Conservation (phyloP, 2,797 vertebrate species). For the Dipus sagitta region DNA sequence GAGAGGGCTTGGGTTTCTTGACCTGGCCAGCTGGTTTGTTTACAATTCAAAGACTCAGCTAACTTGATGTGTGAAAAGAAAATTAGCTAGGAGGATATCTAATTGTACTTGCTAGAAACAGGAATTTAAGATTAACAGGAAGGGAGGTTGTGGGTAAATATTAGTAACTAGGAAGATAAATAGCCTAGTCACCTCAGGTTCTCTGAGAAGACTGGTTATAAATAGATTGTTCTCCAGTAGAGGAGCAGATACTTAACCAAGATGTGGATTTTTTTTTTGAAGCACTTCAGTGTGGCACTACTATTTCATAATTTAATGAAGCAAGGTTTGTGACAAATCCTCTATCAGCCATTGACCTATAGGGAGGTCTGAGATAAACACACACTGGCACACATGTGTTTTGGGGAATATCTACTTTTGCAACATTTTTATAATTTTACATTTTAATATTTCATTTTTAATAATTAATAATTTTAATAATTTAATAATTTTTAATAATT, state of each 20-base stretch:
- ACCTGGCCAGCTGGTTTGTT: conserved; percentile 49
- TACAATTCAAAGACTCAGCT: neutral
- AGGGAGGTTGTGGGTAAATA: neutral
- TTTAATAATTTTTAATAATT: too few species aligned
- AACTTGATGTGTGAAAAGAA: conserved; percentile 35
- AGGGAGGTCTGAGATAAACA: neutral
- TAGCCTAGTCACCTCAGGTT: conserved; percentile 42
- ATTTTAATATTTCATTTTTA: too few species aligned
- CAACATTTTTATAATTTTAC: too few species aligned
- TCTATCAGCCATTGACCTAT: neutral
- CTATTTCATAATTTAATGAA: neutral
- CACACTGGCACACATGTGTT: neutral
- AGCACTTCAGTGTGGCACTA: neutral
- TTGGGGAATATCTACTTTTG: neutral
- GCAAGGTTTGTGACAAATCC: neutral
- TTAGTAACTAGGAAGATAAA: conserved; percentile 18
- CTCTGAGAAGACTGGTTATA: conserved; percentile 65
- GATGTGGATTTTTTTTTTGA: neutral
- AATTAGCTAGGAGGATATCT: neutral
- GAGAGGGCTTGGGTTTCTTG: conserved; percentile 78
- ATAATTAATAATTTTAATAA: too few species aligned
- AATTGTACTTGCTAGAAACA: conserved; percentile 18
- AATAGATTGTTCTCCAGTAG: conserved; percentile 63
- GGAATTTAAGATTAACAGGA: neutral
- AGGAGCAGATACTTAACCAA: conserved; percentile 24